Base-by-base conservation (phyloP, 2,113 vertebrate species). In the Chaenocephalus aceratus region DNA sequence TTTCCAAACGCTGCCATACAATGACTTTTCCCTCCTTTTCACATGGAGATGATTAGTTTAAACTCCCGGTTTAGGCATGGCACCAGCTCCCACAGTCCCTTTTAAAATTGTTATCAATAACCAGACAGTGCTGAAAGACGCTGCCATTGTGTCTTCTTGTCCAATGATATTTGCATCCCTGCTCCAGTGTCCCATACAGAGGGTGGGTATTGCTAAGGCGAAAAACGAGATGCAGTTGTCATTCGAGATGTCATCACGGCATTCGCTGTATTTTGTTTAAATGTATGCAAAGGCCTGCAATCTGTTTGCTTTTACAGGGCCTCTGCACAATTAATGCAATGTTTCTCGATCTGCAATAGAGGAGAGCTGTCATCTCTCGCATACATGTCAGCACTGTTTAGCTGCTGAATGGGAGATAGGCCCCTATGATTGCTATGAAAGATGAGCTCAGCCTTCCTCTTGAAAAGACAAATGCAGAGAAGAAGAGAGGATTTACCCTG, bases 121-220 rank as follows among this genome's bases (percentile, higher is more conserved):
- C 76, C 83, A 93, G 89, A 94, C 91, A 59, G 82, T 48, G 87
- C 44, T 91, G 93, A 94, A 83, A 91, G 93, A 93, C 36, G 34
- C 23, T 14, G 21, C 87, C 73, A 89, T 93, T 93, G 89, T 93
- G 60, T 46, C 16, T 53, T 66, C 59, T 72, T 71, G 49, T 85
- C 82, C 65, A 81, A 72, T 88, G 81, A 89, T 70, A 73, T 63
- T 45, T 66, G 56, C 72, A 72, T 82, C 80, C 77, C 62, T 51
- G 68, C 66, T 68, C 52, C 52, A 70, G 59, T 16, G 3, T 65
- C 65, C 54, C 71, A 69, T 8, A 68, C 52, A 82, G 58, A 49
- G 10, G 10, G 52, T 51, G 36, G n/a, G 59, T 63, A 79, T 72
- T 72, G 69, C 44, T 64, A 74, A 62, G 72, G 70, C 3, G 36